Evolutionary conservation across 2,797 vertebrate species (phyloP), one percentile per base, ranked within the genome.

Genomic region (Agapornis canus): DNA sequence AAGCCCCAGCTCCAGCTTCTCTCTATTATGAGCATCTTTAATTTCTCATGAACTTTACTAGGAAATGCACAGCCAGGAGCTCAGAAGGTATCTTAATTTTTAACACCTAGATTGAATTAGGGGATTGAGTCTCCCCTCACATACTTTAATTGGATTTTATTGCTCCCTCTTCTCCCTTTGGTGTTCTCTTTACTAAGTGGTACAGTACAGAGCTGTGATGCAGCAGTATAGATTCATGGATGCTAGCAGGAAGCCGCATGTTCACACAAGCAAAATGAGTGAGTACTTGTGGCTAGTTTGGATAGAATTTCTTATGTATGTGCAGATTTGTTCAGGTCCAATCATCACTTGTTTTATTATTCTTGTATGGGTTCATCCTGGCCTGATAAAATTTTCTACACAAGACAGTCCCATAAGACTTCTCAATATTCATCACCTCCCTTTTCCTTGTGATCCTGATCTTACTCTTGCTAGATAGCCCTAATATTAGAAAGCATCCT

Each of bases 11-110:
- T 73, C 65, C 7, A 5, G 73, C 75, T 81, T 49, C 80, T 72
- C 79, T 82, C 69, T 85, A 27, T 77, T 66, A 90, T 6, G 1
- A 60, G 27, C 81, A 66, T 70, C 77, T 92, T 91, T 84, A 91
- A 94, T 91, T 95, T 86, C 90, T 91, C 84, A 23, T 60, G 89
- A 90, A 88, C 82, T 86, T 84, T 91, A 57, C 42, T 18, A 81
- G 65, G 64, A 76, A 85, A 93, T 26, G 45, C 76, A 69, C 31
- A 45, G 26, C 40, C 61, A 70, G 87, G 65, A 91, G 52, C 54
- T 86, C 47, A 32, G 66, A 75, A 86, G 23, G 70, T 63, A 82
- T 39, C 85, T 79, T 54, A 19, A 45, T 49, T 86, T 96, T 86
- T 86, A 87, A 70, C 60, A 45, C 54, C 66, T 60, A 52, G 40